Evolutionary conservation across 2,888 invertebrate genomes (phyloP), one percentile per base, ranked within the genome.

Genomic region (Tethea ocularis): DNA sequence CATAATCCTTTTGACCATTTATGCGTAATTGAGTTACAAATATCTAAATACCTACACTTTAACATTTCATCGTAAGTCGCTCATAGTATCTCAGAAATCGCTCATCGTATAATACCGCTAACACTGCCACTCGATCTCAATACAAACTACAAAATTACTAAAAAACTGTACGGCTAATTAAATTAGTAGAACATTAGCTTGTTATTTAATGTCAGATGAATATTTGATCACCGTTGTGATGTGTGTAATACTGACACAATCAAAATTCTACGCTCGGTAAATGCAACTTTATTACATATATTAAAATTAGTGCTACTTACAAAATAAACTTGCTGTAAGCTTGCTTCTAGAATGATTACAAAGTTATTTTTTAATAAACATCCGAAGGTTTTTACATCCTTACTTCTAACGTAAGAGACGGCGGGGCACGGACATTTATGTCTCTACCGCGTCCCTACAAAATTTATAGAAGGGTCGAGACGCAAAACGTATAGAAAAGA

Each of bases 121-220:
- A 20, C 46, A 46, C 46, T 46, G 46, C 20, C 46, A 20, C 46
- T n/a, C n/a, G 15, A 52, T 5, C n/a, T 52, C 1, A 41, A n/a
- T 41, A 0, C 8, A 17, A 38, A 46, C 41, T n/a, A 13, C 17
- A 15, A 51, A 15, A 38, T 23, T 46, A 46, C 46, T 10, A 38
- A 38, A n/a, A 36, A 52, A 51, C 41, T 17, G 10, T 52, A 38
- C 23, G 52, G 10, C 51, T 57, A 57, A 33, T 57, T 52, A 41
- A 57, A 53, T 57, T 57, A 52, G 52, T 57, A 24, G 52, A 26
- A 17, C 36, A 51, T 57, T 36, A 20, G 11, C 46, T 22, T 36
- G 8, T 36, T 33, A 23, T 29, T 55, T 51, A 51, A 54, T 36
- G 54, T 54, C 33, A 54, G 36, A 36, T 54, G 46, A 20, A 20